Base-by-base conservation (phyloP, 2,797 vertebrate species). In the Parotocinclus haroldoi region DNA sequence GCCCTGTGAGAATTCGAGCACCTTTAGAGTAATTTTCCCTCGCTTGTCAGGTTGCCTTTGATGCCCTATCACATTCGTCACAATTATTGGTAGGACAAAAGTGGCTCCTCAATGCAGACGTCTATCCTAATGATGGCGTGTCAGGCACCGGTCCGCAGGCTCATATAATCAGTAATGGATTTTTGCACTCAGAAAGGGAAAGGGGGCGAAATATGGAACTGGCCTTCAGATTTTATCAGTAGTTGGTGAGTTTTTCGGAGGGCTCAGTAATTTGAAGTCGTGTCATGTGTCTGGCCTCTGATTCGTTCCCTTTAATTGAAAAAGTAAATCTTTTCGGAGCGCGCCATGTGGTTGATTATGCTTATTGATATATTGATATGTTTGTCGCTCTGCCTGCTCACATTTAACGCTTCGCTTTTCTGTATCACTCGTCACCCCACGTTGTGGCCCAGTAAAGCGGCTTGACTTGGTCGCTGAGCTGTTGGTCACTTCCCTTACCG, bases 51-150 rank as follows among this genome's bases (percentile, higher is more conserved):
- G 56, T 11, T 18, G 45, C 53, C 38, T 68, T 71, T 86, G 87
- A 86, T 79, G 85, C 79, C 68, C 73, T 84, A 83, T 82, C 82
- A 80, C 83, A 81, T 87, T 88, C 80, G 78, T 84, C 74, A 78
- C 62, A 74, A 76, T 80, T 78, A 74, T 69, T 54, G 68, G 71
- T 73, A 78, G 79, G 77, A 82, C 80, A 83, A 76, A 77, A 79
- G 70, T 76, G 66, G 77, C 72, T 81, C 85, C 69, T 63, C 81
- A 81, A 76, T 77, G 72, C 78, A 71, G 82, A 75, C 83, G 74
- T 76, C 77, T 49, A 78, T 71, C 73, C 61, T 86, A 85, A 87
- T 84, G 78, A 83, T 44, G 44, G 83, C 73, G 82, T 84, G 79
- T 86, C 82, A 78, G 63, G 68, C 7, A 77, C 63, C 52, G 75